These are phyloP conservation scores for Sula dactylatra DNA, from an alignment of 2,113 vertebrate genomes.

Conservation along the genomic window DNA sequence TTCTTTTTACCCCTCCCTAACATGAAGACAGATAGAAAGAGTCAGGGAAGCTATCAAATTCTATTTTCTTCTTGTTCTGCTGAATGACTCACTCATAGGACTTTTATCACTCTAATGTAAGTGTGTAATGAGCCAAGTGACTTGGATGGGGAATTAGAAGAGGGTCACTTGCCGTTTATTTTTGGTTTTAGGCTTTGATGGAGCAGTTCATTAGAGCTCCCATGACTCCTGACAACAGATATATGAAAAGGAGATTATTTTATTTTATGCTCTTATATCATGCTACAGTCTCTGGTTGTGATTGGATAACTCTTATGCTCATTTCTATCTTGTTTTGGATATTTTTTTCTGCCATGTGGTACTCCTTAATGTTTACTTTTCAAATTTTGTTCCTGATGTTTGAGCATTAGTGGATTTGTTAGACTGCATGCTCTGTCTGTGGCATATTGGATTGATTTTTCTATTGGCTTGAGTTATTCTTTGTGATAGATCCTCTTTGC, in stretches of 20 bases:
- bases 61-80: not conserved
- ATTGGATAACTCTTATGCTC: not conserved
- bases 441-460: slow-evolving; percentile 3
- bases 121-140: slow-evolving; percentile 29
- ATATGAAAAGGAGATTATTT: not conserved
- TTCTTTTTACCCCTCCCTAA: not conserved
- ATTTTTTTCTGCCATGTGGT: not conserved
- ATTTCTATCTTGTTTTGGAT: not conserved
- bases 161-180: not conserved
- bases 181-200: not conserved
- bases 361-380: not conserved
- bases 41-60: not conserved
- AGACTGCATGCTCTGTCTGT: not conserved
- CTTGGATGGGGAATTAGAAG: not conserved
- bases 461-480: slow-evolving; percentile 18
- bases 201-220: not conserved
- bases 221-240: not conserved
- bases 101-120: not conserved
- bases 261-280: not conserved
- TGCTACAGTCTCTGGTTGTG: not conserved
- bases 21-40: not conserved
- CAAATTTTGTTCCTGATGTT: not conserved
- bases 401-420: not conserved
- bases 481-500: not conserved
- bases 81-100: not conserved